Percentiles rank a stretch among this genome's conserved stretches.
Evolutionary conservation across 2,888 invertebrate genomes (phyloP).

Genomic region (Fragum fragum): DNA sequence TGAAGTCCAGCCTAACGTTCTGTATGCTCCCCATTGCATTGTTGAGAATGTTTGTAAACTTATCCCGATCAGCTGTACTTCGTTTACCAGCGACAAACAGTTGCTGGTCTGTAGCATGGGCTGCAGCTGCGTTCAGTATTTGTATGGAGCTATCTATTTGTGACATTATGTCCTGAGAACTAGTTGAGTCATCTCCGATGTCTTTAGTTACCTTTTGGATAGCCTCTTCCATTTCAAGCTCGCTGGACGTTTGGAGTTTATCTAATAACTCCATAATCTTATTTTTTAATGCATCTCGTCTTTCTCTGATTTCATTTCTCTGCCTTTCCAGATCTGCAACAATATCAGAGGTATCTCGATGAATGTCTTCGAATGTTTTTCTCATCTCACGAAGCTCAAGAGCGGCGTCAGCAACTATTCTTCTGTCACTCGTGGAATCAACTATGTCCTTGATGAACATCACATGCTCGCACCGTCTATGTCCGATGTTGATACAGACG

Average conservation of each 20-base stretch:
- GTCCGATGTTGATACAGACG: constrained; percentile 63
- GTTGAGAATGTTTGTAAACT: constrained; percentile 60
- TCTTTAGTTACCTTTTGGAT: constrained; percentile 59
- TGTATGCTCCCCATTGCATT: constrained; percentile 65
- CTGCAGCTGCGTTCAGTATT: constrained; percentile 57
- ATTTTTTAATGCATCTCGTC: constrained; percentile 54
- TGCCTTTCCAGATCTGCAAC: constrained; percentile 52
- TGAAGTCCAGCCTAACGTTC: constrained; percentile 61
- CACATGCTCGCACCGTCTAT: constrained; percentile 60
- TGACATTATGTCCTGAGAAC: constrained; percentile 57
- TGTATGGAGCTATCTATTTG: constrained; percentile 61
- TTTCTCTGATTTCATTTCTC: constrained; percentile 60
- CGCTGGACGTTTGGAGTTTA: constrained; percentile 58
- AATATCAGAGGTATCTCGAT: constrained; percentile 60
- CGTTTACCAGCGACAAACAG: constrained; percentile 64
- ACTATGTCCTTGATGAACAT: constrained; percentile 68
- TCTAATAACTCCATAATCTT: constrained; percentile 58
- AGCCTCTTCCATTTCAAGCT: constrained; percentile 63
- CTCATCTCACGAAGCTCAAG: constrained; percentile 58
- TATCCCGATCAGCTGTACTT: constrained; percentile 57
- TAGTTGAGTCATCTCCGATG: constrained; percentile 59
- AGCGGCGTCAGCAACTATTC: constrained; percentile 61
- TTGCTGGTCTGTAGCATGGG: constrained; percentile 60
- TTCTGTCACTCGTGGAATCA: constrained; percentile 59
- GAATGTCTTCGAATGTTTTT: constrained; percentile 63